Evolutionary conservation across 2,888 invertebrate genomes (phyloP), one percentile per base, ranked within the genome.

Genomic region (Apamea monoglypha): DNA sequence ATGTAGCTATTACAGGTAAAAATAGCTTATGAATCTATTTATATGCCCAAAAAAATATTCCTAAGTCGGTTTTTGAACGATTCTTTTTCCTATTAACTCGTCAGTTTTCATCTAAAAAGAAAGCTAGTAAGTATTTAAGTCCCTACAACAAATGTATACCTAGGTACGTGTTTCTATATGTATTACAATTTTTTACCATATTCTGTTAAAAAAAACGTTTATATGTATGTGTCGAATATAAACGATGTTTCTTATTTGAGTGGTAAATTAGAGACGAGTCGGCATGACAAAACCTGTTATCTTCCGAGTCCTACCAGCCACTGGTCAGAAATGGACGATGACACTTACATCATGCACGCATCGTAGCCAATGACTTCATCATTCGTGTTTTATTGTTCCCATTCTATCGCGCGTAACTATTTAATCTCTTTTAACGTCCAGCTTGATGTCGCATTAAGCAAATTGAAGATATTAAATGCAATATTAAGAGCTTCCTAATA

Each of bases 341-440:
- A 71, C 61, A 71, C 87, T 91, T 90, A 90, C 89, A 89, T 91
- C 90, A 90, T 88, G 81, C 74, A 79, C 77, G 63, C 83, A 79
- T 83, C 84, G 84, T 91, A 88, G 87, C 85, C 90, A 91, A 89
- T 92, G 92, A 92, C 92, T 91, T 91, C 91, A 92, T 88, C 85
- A 87, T 84, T 80, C 81, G 81, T 78, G 84, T 85, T 91, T 89
- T 89, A 90, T 91, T 91, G 89, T 89, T 84, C 81, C 78, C 74
- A 87, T 88, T 79, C 75, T 68, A 81, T 76, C 36, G 72, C 70
- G 77, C 44, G 44, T 63, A 59, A 74, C 76, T 77, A 74, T 79
- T 80, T 84, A 80, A 83, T 88, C 77, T 82, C n/a, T 67, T 71
- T 61, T 56, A 69, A 78, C 69, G 69, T 47, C 50, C 68, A 75